These are phyloP conservation scores for Caenorhabditis drosophilae DNA, from an alignment of 2,888 invertebrate genomes.

Conservation along the genomic window DNA sequence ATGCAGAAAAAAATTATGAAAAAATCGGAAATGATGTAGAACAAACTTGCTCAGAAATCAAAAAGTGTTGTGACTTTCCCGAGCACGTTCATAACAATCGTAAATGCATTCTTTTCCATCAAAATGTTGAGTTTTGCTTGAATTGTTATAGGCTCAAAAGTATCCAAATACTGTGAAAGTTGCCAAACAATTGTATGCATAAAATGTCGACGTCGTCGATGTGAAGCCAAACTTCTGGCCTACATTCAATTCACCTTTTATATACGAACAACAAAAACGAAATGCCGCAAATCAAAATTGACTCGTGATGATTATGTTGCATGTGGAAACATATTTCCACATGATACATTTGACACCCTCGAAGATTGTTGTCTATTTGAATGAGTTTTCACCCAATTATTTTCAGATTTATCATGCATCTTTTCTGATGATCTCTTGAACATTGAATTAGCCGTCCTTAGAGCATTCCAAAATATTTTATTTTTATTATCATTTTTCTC, in stretches of 20 bases:
- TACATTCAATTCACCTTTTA: slow-evolving; percentile 3
- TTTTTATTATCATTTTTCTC: slow-evolving; percentile 1
- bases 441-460: too few relatives aligned
- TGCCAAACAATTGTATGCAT: background rate
- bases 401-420: too few relatives aligned
- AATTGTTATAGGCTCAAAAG: too few relatives aligned
- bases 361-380: slow-evolving; percentile 5
- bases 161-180: background rate
- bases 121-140: too few relatives aligned
- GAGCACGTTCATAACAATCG: too few relatives aligned
- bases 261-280: slow-evolving; percentile 1
- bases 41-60: too few relatives aligned
- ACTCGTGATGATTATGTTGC: background rate
- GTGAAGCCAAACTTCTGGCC: background rate
- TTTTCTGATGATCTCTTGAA: too few relatives aligned
- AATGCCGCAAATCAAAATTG: background rate
- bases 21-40: too few relatives aligned
- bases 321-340: slow-evolving; percentile 1
- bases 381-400: background rate
- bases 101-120: too few relatives aligned
- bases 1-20: too few relatives aligned
- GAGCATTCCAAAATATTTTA: too few relatives aligned
- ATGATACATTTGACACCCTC: background rate
- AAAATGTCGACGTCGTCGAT: background rate
- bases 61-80: background rate